Evolutionary conservation across 1,140 invertebrate species (phyloP).

Genomic region (Teleopsis dalmanni): DNA sequence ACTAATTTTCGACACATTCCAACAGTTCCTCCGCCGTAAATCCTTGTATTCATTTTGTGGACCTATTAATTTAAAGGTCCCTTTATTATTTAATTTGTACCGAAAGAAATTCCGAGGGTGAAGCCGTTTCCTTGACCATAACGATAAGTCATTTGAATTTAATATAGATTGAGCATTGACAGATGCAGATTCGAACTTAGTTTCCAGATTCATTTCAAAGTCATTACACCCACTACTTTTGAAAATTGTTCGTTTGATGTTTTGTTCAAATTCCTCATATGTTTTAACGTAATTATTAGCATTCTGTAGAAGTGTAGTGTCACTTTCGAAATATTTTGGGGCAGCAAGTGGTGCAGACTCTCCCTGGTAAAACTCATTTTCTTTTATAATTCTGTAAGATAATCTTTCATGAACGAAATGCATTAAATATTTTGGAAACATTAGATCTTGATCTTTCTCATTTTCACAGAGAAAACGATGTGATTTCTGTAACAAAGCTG

Average conservation of each 20-base stretch:
- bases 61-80: background rate
- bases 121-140: slow-evolving; percentile 2
- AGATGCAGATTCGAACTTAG: background rate
- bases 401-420: too few relatives aligned
- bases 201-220: background rate
- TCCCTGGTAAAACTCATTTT: too few relatives aligned
- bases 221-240: slow-evolving; percentile 2
- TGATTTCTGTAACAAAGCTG: too few relatives aligned
- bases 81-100: background rate
- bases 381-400: too few relatives aligned
- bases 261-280: slow-evolving; percentile 13
- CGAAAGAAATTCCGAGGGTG: slow-evolving; percentile 6
- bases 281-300: slow-evolving; percentile 9
- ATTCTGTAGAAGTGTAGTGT: background rate
- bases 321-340: too few relatives aligned
- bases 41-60: slow-evolving; percentile 6
- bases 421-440: too few relatives aligned
- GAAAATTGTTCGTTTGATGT: slow-evolving; percentile 2
- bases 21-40: slow-evolving; percentile 5
- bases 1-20: slow-evolving; percentile 12
- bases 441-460: too few relatives aligned
- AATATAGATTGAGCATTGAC: slow-evolving; percentile 1
- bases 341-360: too few relatives aligned
- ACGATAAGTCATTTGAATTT: background rate
- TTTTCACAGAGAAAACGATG: too few relatives aligned